A percentile compares a stretch with the other conserved stretches of the same genome.
phyloP scores from a whole-genome alignment of 2,797 vertebrate species.

The Astyanax mexicanus region DNA sequence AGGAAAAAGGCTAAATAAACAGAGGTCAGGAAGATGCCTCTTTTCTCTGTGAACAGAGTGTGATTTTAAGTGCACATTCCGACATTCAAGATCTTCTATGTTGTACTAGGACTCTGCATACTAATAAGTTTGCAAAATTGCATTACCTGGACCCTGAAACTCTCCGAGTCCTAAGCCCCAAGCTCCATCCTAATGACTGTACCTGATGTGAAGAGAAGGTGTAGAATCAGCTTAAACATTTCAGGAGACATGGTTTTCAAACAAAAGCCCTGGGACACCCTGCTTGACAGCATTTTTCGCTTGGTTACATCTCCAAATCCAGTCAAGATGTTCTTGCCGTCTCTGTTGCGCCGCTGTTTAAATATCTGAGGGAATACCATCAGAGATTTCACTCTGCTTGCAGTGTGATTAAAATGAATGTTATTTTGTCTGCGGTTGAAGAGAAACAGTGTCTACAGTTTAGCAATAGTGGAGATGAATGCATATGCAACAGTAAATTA shows the following conservation, averaged over 20 bases:
- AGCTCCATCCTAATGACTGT: not conserved
- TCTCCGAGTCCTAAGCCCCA: not conserved
- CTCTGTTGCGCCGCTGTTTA: not conserved
- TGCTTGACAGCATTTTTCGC: not conserved
- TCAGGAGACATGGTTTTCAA: not conserved
- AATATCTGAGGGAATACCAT: not conserved
- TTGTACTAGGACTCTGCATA: too few species aligned
- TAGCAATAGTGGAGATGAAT: not conserved
- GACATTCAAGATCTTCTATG: too few species aligned
- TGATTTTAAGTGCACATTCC: too few species aligned
- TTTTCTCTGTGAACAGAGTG: too few species aligned
- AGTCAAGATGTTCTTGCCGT: not conserved
- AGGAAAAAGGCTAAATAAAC: too few species aligned
- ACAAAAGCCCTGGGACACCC: not conserved
- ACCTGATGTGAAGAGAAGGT: not conserved
- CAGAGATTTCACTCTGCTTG: not conserved
- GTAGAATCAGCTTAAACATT: not conserved
- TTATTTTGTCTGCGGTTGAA: not conserved
- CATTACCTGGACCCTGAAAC: not conserved
- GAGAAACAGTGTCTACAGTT: too few species aligned
- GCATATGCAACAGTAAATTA: not conserved
- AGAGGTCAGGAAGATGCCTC: too few species aligned
- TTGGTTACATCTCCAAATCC: not conserved
- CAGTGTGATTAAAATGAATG: not conserved
- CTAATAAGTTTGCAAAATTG: too few species aligned